Evolutionary conservation across 53 echinoderm and acorn worm genomes (phyloP).

Genomic region (Temnopleurus reevesii): DNA sequence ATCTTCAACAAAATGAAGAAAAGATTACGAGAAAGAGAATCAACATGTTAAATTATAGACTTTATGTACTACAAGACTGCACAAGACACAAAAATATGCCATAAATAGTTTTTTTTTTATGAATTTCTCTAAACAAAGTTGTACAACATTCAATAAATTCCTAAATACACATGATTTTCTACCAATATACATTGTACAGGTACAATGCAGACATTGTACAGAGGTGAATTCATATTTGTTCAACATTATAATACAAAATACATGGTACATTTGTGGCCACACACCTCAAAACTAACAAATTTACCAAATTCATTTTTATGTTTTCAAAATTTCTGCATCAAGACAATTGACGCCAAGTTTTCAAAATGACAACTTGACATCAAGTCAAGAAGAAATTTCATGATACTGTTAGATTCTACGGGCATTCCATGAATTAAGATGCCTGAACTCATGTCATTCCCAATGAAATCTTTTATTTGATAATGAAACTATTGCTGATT

Average conservation of each 20-base stretch:
- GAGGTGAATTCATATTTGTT: conserved; percentile 54
- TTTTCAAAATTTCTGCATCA: too few relatives aligned
- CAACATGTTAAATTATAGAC: conserved; percentile 14
- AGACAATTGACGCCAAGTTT: too few relatives aligned
- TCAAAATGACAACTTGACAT: too few relatives aligned
- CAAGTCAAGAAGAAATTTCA: too few relatives aligned
- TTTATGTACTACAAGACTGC: conserved; percentile 58
- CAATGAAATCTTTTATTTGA: too few relatives aligned
- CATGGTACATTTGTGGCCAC: conserved; percentile 18
- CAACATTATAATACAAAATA: conserved; percentile 40
- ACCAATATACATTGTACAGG: conserved; percentile 50
- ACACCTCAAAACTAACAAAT: too few relatives aligned
- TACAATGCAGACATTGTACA: conserved; percentile 54
- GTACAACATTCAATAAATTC: conserved; percentile 58
- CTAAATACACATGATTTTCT: conserved; percentile 58
- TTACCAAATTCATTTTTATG: too few relatives aligned
- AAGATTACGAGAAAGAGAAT: conserved; percentile 33
- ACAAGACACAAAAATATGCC: conserved; percentile 57
- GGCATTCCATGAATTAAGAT: too few relatives aligned
- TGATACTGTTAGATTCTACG: too few relatives aligned
- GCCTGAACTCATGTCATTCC: too few relatives aligned
- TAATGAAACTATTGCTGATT: too few relatives aligned
- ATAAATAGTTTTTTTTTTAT: conserved; percentile 58
- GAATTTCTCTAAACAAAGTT: conserved; percentile 62
- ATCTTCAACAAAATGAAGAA: conserved; percentile 6